Evolutionary conservation across 2,888 invertebrate genomes (phyloP), one percentile per base, ranked within the genome.

Genomic region (Dorcus parallelipipedus): DNA sequence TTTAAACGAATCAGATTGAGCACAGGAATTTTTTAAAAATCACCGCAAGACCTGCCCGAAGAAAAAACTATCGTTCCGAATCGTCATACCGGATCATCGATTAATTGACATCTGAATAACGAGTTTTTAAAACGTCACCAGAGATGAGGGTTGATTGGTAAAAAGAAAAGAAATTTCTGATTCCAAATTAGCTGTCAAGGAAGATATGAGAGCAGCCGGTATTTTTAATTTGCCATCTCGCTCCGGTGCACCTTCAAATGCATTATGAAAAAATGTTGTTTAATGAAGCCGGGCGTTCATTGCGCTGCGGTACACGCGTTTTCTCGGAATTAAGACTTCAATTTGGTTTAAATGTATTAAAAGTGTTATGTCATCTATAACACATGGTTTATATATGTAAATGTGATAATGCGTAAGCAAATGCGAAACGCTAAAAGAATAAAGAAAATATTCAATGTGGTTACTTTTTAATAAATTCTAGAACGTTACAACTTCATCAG

Each of bases 71-170:
- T 45, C 45, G 45, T 45, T 20, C 14, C 52, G 49, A 59, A 59
- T 59, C 54, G 59, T 59, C 59, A 56, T 59, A 59, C 56, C 59
- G 59, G 59, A 60, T 65, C 64, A 66, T 69, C 67, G 66, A 67
- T 69, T 69, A 69, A 69, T 69, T 69, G 69, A 69, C 69, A 67
- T 68, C 66, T 67, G 65, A 68, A 67, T 69, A 66, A 68, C 66
- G 68, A 69, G 62, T 65, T 67, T 67, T 68, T 64, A 67, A 66
- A 65, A 64, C 62, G 64, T 62, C 65, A 65, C 57, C 56, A 58
- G 59, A 65, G 65, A 65, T 59, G 63, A 63, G 64, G 65, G 66
- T 66, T 65, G 64, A 62, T 56, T 57, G 59, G 54, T 52, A 49
- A 61, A 60, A 61, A 63, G 56, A 61, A 64, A 58, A 57, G 52